These are phyloP conservation scores for Schizopygopsis malacanthus DNA, from an alignment of 2,797 vertebrate species.

Conservation along the genomic window DNA sequence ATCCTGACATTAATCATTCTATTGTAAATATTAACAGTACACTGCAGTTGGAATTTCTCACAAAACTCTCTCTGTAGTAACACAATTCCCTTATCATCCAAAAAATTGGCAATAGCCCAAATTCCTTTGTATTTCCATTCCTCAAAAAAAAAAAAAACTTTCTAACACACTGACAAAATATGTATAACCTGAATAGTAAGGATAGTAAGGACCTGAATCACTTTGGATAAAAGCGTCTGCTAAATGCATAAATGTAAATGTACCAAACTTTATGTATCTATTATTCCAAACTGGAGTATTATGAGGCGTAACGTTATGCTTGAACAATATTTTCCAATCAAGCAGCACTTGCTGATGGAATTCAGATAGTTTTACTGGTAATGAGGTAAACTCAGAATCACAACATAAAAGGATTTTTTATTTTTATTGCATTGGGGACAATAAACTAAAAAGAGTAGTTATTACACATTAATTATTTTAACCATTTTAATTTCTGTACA, in stretches of 20 bases:
- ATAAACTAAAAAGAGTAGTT: too few relatives aligned
- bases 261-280: slow-evolving; percentile 2
- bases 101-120: slow-evolving; percentile 12
- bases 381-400: too few relatives aligned
- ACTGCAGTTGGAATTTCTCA: background rate
- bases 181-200: too few relatives aligned
- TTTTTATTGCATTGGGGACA: too few relatives aligned
- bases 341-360: too few relatives aligned
- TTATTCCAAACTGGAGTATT: slow-evolving; percentile 36
- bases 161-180: background rate
- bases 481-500: too few relatives aligned
- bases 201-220: too few relatives aligned
- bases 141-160: slow-evolving; percentile 26
- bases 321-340: slow-evolving; percentile 18
- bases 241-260: too few relatives aligned
- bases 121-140: slow-evolving; percentile 18
- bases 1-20: background rate
- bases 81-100: background rate
- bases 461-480: too few relatives aligned
- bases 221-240: too few relatives aligned
- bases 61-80: background rate
- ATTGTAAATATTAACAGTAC: background rate
- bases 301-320: slow-evolving; percentile 33
- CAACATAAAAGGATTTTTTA: too few relatives aligned
- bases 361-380: too few relatives aligned